phyloP scores from a whole-genome alignment of 2,113 vertebrate genomes.

The Ancistrus triradiatus region DNA sequence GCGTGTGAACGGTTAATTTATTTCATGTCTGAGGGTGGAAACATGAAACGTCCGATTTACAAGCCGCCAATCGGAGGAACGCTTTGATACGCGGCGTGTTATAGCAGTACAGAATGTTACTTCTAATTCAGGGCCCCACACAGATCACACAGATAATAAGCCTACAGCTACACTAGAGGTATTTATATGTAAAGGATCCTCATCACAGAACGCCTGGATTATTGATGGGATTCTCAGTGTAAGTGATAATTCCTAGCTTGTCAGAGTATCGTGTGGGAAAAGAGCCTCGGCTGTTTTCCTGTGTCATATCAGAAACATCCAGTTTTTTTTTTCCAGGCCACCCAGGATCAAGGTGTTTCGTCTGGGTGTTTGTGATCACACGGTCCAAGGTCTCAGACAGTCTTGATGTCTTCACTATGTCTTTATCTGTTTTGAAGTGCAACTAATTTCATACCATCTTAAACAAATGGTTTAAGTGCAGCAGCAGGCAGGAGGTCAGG shows the following conservation, averaged over 20 bases:
- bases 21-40: not conserved
- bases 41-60: slow-evolving; percentile 11
- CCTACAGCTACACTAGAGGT: not conserved
- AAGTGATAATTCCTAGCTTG: not conserved
- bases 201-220: too few relatives aligned
- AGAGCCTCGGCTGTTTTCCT: not conserved
- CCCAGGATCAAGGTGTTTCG: slow-evolving; percentile 10
- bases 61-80: not conserved
- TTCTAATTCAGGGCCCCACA: not conserved
- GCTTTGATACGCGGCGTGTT: not conserved
- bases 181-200: not conserved
- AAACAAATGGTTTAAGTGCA: too few relatives aligned
- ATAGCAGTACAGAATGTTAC: not conserved
- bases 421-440: too few relatives aligned
- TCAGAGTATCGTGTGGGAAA: not conserved
- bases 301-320: not conserved
- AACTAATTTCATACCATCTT: too few relatives aligned
- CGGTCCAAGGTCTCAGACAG: not conserved
- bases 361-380: not conserved
- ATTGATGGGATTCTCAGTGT: too few relatives aligned
- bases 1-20: not conserved
- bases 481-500: too few relatives aligned
- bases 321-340: not conserved
- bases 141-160: not conserved
- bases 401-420: too few relatives aligned